These are phyloP conservation scores for Orius insidiosus DNA, from an alignment of 1,140 invertebrate species.

Conservation along the genomic window DNA sequence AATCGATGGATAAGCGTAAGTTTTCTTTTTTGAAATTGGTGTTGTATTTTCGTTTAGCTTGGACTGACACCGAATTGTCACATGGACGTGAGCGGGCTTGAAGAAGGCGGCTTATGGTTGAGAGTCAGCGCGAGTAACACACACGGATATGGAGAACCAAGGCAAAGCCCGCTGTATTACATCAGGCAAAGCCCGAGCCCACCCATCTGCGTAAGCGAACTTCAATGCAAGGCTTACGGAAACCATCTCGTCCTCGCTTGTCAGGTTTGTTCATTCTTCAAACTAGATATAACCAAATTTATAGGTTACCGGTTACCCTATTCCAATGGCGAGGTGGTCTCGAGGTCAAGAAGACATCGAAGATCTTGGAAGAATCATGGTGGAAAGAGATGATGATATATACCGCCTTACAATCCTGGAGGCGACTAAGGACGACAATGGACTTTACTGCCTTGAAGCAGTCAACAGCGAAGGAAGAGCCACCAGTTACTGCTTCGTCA, in stretches of 20 bases:
- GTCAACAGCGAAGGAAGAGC: conserved; percentile 7
- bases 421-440: conserved; percentile 7
- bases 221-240: too few species aligned
- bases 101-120: conserved; percentile 6
- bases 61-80: background rate
- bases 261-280: too few species aligned
- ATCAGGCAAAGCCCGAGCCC: too few species aligned
- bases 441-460: conserved; percentile 8
- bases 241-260: too few species aligned
- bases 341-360: conserved; percentile 5
- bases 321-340: conserved; percentile 3
- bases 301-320: conserved; percentile 3
- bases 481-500: conserved; percentile 7
- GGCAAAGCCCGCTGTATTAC: background rate
- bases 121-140: conserved; percentile 5
- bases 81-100: background rate
- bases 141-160: conserved; percentile 2
- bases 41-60: conserved; percentile 2
- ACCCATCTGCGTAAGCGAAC: too few species aligned
- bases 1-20: conserved; percentile 3
- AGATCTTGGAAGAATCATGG: conserved; percentile 2
- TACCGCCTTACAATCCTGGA: conserved; percentile 5
- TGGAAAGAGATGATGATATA: conserved; percentile 2
- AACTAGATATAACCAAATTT: too few species aligned
- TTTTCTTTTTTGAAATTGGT: background rate